Evolutionary conservation across 2,113 vertebrate species (phyloP).

Genomic region (Charadrius vociferus): DNA sequence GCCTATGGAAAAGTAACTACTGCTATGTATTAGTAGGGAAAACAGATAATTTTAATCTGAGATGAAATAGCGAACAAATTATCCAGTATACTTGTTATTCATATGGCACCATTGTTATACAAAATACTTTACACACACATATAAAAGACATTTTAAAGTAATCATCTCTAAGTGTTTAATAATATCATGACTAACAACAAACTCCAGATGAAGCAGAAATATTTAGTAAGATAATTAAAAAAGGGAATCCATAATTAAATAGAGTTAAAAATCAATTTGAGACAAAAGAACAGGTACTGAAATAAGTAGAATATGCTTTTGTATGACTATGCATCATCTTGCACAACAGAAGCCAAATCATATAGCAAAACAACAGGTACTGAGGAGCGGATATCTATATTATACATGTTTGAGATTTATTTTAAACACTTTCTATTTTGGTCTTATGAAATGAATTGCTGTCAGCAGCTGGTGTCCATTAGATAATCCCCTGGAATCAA

Average conservation of each 20-base stretch:
- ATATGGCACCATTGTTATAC: not conserved
- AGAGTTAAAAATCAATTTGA: not conserved
- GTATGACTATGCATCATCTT: not conserved
- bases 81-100: not conserved
- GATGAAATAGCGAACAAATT: not conserved
- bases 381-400: not conserved
- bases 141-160: not conserved
- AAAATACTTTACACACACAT: not conserved
- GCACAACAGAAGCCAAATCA: not conserved
- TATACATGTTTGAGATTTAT: not conserved
- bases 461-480: not conserved
- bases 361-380: not conserved
- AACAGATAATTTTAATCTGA: not conserved
- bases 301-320: not conserved
- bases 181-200: not conserved
- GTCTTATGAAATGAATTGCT: not conserved
- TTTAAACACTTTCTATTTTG: not conserved
- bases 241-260: not conserved
- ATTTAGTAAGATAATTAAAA: not conserved
- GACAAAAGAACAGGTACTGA: not conserved
- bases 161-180: not conserved
- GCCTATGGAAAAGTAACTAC: not conserved
- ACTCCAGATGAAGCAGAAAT: not conserved
- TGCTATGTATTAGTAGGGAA: not conserved
- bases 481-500: not conserved